Percentiles rank a stretch among this genome's conserved stretches.
These are phyloP conservation scores for Zaprionus tsacasi DNA, from an alignment of 1,140 invertebrate species.

Conservation along the genomic window DNA sequence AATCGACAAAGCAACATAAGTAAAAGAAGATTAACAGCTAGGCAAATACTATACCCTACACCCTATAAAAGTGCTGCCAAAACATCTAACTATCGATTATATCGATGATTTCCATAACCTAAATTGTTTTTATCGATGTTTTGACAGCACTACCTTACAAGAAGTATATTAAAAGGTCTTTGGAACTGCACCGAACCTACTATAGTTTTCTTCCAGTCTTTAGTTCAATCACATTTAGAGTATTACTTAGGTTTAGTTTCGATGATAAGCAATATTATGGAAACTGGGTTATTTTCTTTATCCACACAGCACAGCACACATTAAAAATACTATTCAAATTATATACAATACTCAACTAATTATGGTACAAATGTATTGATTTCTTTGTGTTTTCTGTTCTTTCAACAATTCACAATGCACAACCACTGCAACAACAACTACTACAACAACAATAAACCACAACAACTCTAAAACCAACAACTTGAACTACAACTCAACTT, in stretches of 20 bases:
- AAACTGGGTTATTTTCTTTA: slow-evolving; percentile 26
- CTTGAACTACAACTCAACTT: slow-evolving; percentile 7
- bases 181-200: slow-evolving; percentile 36
- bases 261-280: slow-evolving; percentile 1
- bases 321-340: slow-evolving; percentile 5
- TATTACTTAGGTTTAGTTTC: slow-evolving; percentile 13
- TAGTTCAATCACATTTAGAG: slow-evolving; percentile 25
- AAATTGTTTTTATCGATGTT: no score
- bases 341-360: slow-evolving; percentile 26
- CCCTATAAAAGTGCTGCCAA: not conserved
- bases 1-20: slow-evolving; percentile 17
- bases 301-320: slow-evolving; percentile 39
- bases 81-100: no score
- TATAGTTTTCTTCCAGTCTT: slow-evolving; percentile 10
- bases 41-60: slow-evolving; percentile 4
- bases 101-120: no score
- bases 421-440: slow-evolving; percentile 37
- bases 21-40: slow-evolving; percentile 30
- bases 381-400: slow-evolving; percentile 58
- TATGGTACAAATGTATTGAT: slow-evolving; percentile 41
- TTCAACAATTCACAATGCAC: slow-evolving; percentile 42
- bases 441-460: slow-evolving; percentile 46
- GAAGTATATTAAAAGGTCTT: slow-evolving; percentile 20
- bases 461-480: slow-evolving; percentile 39
- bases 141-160: no score